phyloP scores from a whole-genome alignment of 2,888 invertebrate genomes.

The Itoplectis maculator region DNA sequence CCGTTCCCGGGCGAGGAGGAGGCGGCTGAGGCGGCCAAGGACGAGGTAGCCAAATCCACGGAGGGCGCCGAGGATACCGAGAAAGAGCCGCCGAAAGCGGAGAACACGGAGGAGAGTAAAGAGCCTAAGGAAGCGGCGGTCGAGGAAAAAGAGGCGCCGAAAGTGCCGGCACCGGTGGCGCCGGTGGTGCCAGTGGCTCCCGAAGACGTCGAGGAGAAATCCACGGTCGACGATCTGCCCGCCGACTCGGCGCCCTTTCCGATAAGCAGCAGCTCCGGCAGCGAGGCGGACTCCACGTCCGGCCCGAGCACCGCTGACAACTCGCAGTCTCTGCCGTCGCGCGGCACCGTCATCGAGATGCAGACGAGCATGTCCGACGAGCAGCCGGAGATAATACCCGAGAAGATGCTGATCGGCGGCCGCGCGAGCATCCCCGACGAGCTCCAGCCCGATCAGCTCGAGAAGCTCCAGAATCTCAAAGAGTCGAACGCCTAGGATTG shows the following conservation, averaged over 20 bases:
- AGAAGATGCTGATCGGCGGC: conserved; percentile 88
- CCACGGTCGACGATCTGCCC: conserved; percentile 86
- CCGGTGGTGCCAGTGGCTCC: neutral
- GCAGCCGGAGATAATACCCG: conserved; percentile 78
- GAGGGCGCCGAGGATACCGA: conserved; percentile 58
- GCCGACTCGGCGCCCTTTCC: conserved; percentile 87
- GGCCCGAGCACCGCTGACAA: conserved; percentile 88
- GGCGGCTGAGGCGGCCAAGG: conserved; percentile 52
- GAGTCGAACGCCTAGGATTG: conserved; percentile 94
- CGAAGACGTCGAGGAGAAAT: conserved; percentile 82
- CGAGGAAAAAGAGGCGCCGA: conserved; percentile 72
- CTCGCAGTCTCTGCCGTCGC: conserved; percentile 86
- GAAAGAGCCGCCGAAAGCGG: neutral
- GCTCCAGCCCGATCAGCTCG: conserved; percentile 94
- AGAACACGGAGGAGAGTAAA: conserved; percentile 59
- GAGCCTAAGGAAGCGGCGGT: conserved; percentile 48
- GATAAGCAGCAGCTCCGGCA: conserved; percentile 89
- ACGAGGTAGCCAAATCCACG: conserved; percentile 69
- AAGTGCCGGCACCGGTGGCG: too few species aligned
- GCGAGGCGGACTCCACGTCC: conserved; percentile 88
- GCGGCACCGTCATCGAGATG: conserved; percentile 74
- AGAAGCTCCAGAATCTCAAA: conserved; percentile 94
- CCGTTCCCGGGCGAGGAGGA: conserved; percentile 89
- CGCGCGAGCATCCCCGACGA: conserved; percentile 95
- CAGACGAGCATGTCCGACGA: conserved; percentile 72